Evolutionary conservation across 2,888 invertebrate species (phyloP).

Genomic region (Amphipyra berbera): DNA sequence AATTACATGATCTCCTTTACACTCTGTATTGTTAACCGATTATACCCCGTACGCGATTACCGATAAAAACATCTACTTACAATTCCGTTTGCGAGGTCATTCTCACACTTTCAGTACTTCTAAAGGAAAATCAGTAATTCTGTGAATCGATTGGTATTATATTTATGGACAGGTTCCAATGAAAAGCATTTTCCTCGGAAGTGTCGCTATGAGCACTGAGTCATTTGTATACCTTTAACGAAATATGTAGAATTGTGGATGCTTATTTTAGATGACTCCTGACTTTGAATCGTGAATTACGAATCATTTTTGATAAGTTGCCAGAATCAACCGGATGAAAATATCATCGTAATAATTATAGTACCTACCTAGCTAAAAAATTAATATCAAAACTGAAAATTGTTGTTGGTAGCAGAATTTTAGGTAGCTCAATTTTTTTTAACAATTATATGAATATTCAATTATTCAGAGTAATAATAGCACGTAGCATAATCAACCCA

Average conservation of each 20-base stretch:
- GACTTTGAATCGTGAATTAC: conserved; percentile 1
- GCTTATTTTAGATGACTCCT: conserved; percentile 13
- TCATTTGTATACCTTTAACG: neutral
- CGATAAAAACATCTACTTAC: no score
- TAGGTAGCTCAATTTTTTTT: neutral
- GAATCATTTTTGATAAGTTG: conserved; percentile 31
- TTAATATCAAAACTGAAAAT: no score
- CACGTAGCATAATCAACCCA: no score
- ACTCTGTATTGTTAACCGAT: no score
- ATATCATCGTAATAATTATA: neutral
- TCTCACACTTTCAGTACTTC: no score
- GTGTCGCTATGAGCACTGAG: neutral
- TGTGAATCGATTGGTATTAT: no score
- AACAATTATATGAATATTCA: no score
- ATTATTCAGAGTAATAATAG: no score
- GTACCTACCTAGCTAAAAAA: neutral
- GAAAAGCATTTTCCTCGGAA: conserved; percentile 9
- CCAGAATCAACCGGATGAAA: conserved; percentile 19
- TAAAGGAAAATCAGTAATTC: no score
- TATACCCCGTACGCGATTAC: no score
- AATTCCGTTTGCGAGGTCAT: no score
- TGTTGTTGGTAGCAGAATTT: neutral
- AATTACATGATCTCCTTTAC: no score
- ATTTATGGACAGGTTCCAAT: neutral
- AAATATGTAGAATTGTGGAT: neutral